phyloP scores from a whole-genome alignment of 1,140 invertebrate genomes.

The Octopus sinensis region DNA sequence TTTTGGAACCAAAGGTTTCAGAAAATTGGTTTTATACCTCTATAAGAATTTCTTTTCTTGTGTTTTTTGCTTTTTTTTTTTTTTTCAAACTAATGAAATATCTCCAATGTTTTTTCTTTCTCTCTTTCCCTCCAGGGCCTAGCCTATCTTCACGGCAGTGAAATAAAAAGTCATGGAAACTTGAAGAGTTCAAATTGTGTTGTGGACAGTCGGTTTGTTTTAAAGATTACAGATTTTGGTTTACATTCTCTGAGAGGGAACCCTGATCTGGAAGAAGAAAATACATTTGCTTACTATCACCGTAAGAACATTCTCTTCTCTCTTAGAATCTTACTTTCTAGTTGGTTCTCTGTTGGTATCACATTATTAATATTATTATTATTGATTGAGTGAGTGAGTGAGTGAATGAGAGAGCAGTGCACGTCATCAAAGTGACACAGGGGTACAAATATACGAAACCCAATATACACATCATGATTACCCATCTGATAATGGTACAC shows the following conservation, averaged over 20 bases:
- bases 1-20: too few species aligned
- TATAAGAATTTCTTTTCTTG: too few species aligned
- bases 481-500: too few species aligned
- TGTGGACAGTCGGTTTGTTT: slow-evolving; percentile 92
- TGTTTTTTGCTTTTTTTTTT: too few species aligned
- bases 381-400: too few species aligned
- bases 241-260: slow-evolving; percentile 59
- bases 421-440: too few species aligned
- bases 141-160: slow-evolving; percentile 85
- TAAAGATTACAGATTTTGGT: slow-evolving; percentile 97
- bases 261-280: slow-evolving; percentile 21
- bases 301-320: slow-evolving; percentile 24
- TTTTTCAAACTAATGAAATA: neutral
- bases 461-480: too few species aligned
- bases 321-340: neutral
- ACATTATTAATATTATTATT: too few species aligned
- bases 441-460: too few species aligned
- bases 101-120: neutral
- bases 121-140: slow-evolving; percentile 70
- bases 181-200: slow-evolving; percentile 97
- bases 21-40: too few species aligned
- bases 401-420: too few species aligned
- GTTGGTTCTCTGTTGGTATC: too few species aligned
- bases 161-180: slow-evolving; percentile 87
- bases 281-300: slow-evolving; percentile 34